phyloP scores from a whole-genome alignment of 2,113 vertebrate species.

The Scomber scombrus region DNA sequence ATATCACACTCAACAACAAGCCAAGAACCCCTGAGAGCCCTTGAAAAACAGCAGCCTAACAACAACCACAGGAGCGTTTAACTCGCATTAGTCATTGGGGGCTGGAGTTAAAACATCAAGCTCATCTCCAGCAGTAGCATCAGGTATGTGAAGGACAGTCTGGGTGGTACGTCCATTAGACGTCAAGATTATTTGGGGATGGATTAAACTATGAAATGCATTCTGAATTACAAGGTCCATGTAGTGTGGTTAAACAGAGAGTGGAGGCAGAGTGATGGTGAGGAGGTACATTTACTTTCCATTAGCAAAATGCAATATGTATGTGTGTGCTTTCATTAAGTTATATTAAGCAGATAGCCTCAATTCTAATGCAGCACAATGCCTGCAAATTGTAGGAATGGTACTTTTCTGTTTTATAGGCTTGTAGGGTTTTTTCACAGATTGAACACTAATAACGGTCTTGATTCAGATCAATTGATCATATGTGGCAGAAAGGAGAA shows the following conservation, averaged over 20 bases:
- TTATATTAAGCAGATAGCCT: background rate
- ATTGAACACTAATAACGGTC: too few relatives aligned
- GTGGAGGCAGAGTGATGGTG: background rate
- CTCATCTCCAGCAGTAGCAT: slow-evolving; percentile 36
- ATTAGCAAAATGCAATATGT: background rate
- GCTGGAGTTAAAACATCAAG: slow-evolving; percentile 70
- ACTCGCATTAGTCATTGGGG: slow-evolving; percentile 70
- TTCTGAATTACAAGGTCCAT: slow-evolving; percentile 11
- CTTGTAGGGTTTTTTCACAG: too few relatives aligned
- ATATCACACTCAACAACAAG: slow-evolving; percentile 81
- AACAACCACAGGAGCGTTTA: slow-evolving; percentile 78
- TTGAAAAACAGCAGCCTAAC: slow-evolving; percentile 79
- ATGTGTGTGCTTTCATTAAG: background rate
- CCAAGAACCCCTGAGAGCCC: slow-evolving; percentile 74
- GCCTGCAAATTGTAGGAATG: background rate
- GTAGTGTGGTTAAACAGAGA: slow-evolving; percentile 31
- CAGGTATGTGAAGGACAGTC: slow-evolving; percentile 47
- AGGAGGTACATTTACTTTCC: slow-evolving; percentile 14
- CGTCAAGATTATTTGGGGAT: slow-evolving; percentile 50
- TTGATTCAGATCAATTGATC: background rate
- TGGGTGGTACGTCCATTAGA: background rate
- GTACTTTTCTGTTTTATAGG: too few relatives aligned
- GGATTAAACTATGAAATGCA: slow-evolving; percentile 37
- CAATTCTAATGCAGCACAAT: background rate
- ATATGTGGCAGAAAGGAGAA: too few relatives aligned